A percentile compares a stretch with the other conserved stretches of the same genome.
Conservation (phyloP, 2,113 vertebrate species). For the Lampris incognitus region DNA sequence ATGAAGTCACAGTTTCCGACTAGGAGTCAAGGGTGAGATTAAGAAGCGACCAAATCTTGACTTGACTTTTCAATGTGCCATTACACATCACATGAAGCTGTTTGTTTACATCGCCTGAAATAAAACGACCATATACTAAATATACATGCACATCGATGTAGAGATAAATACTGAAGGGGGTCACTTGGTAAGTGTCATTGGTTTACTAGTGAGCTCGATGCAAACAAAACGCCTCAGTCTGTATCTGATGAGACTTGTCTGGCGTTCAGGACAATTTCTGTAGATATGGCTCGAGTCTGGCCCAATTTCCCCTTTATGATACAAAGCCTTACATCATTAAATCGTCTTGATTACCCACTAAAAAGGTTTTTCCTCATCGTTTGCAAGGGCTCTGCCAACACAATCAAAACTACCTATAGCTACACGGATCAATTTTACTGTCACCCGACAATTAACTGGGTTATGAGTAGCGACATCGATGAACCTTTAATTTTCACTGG, state of each 20-base stretch:
- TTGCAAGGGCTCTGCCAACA: too few species aligned
- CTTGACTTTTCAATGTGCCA: neutral
- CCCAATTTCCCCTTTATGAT: too few species aligned
- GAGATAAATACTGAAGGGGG: neutral
- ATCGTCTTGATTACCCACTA: too few species aligned
- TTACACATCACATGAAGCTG: neutral
- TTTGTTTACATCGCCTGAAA: conserved; percentile 13
- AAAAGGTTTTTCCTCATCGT: too few species aligned
- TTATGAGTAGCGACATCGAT: too few species aligned
- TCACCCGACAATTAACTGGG: too few species aligned
- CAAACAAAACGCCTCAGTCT: neutral
- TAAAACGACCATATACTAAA: neutral
- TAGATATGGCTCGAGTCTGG: too few species aligned
- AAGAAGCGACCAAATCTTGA: conserved; percentile 10
- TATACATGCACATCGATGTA: conserved; percentile 8
- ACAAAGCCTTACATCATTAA: too few species aligned
- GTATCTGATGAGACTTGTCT: neutral
- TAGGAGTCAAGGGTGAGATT: conserved; percentile 21
- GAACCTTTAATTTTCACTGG: too few species aligned
- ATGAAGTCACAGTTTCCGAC: conserved; percentile 42
- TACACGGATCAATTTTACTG: too few species aligned
- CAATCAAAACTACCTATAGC: too few species aligned
- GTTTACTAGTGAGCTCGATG: neutral
- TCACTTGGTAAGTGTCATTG: neutral
- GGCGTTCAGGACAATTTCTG: too few species aligned